Base-by-base conservation (phyloP, 2,797 vertebrate species). In the Eremophila alpestris region DNA sequence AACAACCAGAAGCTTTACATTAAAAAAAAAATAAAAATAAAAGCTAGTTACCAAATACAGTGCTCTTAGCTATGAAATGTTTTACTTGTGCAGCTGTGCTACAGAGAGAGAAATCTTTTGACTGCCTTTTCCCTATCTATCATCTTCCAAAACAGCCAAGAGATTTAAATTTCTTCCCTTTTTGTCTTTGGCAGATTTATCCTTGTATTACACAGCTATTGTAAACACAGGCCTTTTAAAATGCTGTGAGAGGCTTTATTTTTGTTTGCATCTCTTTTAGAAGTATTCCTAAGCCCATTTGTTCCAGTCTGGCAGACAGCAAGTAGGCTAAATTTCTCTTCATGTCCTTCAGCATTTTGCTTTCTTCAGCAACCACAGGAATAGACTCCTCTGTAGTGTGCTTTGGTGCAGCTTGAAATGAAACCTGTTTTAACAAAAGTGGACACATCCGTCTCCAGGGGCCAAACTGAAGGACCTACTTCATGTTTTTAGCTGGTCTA, bases 171-270 rank as follows among this genome's bases (percentile, higher is more conserved):
- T 92, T 83, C 68, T 93, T 96, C 38, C 23, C 15, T 54, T 82
- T 94, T 70, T 93, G 49, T 69, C 68, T 77, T 67, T 90, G 83
- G 74, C 88, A 93, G 54, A 52, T 78, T 93, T 89, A 77, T 64
- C 62, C 32, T 71, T 3, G 1, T 56, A 16, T 63, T 79, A 41
- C 41, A 32, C 43, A 87, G 54, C 40, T 93, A 12, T 87, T 83
- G 54, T 83, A 79, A 92, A 80, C 71, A 85, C 11, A 75, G 75
- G 22, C 46, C 46, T 80, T 87, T 74, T 62, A 49, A 93, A 89
- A 94, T 45, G 64, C 27, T 76, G 13, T 58, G 27, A 2, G 3
- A 84, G 49, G 21, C 40, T 65, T 90, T 87, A 36, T 89, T 91
- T 94, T 87, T 65, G 24, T 80, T 84, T 10, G 0, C 56, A 21